Evolutionary conservation across 2,888 invertebrate genomes (phyloP), one percentile per base, ranked within the genome.

Genomic region (Leuctra nigra): DNA sequence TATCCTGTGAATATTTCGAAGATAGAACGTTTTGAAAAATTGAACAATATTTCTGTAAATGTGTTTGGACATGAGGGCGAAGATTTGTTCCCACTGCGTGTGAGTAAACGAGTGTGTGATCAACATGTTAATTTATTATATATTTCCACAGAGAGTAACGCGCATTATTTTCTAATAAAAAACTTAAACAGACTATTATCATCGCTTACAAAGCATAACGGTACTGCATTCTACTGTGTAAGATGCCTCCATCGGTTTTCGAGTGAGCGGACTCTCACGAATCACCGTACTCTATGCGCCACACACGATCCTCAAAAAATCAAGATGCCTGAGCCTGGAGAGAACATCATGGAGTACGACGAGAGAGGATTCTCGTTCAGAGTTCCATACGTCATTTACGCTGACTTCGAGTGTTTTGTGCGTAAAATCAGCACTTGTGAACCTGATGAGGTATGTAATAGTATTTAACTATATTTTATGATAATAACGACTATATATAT

Each of bases 131-230:
- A 29, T 29, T 29, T 29, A 29, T 11, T 29, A 7, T 6, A 7
- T 29, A 29, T 29, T 6, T 59, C 55, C 16, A 24, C 50, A 39
- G 50, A 9, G 11, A 33, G n/a, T 20, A 50, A 18, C 23, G 54
- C 52, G 29, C 63, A 65, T 58, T 63, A 55, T 59, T 60, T 56
- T 20, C 59, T 29, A 29, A 29, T 29, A 7, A 29, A 29, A 29
- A 6, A 29, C 11, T 11, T 29, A 6, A 29, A 29, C 3, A 14
- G 59, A 50, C 29, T 63, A 1, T 7, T 61, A 6, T n/a, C 23
- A n/a, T 14, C 9, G 6, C 63, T 60, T 13, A 48, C 54, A 3
- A 54, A 54, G 48, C 39, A 55, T 54, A 7, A 56, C 11, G 4
- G 18, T 52, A 44, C 39, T 7, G 11, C 6, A 11, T 29, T 29